Evolutionary conservation across 2,797 vertebrate species (phyloP).

Genomic region (Acipenser transmontanus): DNA sequence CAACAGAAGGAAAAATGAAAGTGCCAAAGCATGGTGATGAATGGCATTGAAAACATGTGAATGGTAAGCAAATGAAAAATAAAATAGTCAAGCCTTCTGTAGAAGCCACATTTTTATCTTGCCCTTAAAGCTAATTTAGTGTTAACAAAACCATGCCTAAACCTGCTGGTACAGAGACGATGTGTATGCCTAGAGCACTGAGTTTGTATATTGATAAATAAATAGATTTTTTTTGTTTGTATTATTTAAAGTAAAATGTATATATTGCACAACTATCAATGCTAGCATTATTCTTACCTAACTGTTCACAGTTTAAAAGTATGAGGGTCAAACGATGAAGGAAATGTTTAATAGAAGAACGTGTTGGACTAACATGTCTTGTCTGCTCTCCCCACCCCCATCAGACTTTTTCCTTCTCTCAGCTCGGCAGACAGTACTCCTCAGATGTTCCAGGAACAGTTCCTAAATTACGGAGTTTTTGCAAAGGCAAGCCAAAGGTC

Average conservation of each 20-base stretch:
- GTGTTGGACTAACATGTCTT: conserved; percentile 34
- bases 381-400: conserved; percentile 29
- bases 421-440: conserved; percentile 46
- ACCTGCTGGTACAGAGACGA: background rate
- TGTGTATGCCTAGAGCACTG: background rate
- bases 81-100: too few relatives aligned
- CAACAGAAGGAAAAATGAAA: too few relatives aligned
- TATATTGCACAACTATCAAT: too few relatives aligned
- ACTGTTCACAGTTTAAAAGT: background rate
- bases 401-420: conserved; percentile 15
- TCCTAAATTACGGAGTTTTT: conserved; percentile 40
- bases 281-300: too few relatives aligned
- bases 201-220: background rate
- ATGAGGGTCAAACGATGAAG: conserved; percentile 21
- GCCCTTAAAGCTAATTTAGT: background rate
- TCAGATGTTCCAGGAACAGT: conserved; percentile 49
- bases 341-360: conserved; percentile 31
- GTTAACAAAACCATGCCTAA: background rate
- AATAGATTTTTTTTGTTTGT: too few relatives aligned
- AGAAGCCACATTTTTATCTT: background rate
- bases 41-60: too few relatives aligned
- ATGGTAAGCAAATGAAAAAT: too few relatives aligned
- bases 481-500: conserved; percentile 36
- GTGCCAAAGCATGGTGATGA: too few relatives aligned
- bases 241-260: too few relatives aligned